A percentile compares a stretch with the other conserved stretches of the same genome.
Evolutionary conservation across 1,140 invertebrate genomes (phyloP).

Genomic region (Brachionus calyciflorus): DNA sequence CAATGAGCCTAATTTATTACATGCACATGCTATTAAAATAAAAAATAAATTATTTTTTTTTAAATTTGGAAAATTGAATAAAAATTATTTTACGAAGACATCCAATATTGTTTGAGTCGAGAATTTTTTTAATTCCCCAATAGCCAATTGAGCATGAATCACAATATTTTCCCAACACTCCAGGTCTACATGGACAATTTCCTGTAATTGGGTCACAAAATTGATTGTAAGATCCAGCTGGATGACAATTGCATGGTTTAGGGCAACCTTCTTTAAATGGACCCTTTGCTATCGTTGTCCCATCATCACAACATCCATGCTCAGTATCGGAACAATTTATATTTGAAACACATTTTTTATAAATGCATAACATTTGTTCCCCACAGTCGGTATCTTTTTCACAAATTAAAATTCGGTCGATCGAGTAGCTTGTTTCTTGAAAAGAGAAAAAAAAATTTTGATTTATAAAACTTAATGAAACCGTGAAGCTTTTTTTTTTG

Average conservation of each 20-base stretch:
- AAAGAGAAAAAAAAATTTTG: too few species aligned
- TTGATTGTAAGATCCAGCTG: conserved; percentile 33
- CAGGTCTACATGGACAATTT: conserved; percentile 40
- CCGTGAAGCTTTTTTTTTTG: too few species aligned
- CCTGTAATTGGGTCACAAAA: conserved; percentile 37
- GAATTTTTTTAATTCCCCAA: conserved; percentile 46
- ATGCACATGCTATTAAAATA: conserved; percentile 7
- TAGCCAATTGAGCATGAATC: conserved; percentile 36
- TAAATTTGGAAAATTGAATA: not conserved
- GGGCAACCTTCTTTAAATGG: not conserved
- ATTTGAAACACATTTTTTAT: conserved; percentile 20
- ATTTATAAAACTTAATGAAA: too few species aligned
- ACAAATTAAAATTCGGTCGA: not conserved
- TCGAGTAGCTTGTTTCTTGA: conserved; percentile 13
- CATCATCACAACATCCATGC: conserved; percentile 39
- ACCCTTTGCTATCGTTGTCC: not conserved
- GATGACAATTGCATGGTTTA: conserved; percentile 44
- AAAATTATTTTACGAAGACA: conserved; percentile 9
- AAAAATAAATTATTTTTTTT: not conserved
- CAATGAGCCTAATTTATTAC: conserved; percentile 22
- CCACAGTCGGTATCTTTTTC: not conserved
- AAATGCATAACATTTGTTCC: not conserved
- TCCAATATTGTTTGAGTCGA: conserved; percentile 9
- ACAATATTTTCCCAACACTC: conserved; percentile 32
- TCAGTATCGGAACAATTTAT: not conserved